A percentile compares a stretch with the other conserved stretches of the same genome.
phyloP scores from a whole-genome alignment of 2,888 invertebrate genomes.

The Drosophila fulvimacula region DNA sequence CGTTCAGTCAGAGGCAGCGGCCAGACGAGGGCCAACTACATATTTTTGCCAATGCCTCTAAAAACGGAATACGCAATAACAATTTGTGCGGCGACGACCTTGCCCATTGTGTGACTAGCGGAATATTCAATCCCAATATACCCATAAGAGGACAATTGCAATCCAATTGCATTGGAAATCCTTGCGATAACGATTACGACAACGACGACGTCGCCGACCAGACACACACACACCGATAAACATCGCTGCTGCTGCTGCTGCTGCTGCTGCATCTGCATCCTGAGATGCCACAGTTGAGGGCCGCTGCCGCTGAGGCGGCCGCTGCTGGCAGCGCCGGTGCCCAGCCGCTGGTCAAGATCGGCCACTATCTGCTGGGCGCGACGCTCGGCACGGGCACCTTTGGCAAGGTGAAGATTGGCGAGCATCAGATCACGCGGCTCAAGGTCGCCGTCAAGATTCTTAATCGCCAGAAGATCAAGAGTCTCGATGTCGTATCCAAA shows the following conservation, averaged over 20 bases:
- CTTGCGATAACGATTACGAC: constrained; percentile 11
- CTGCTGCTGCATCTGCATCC: constrained; percentile 38
- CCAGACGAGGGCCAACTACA: not conserved
- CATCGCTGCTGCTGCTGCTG: constrained; percentile 31
- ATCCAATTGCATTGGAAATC: constrained; percentile 4
- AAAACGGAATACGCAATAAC: constrained; percentile 68
- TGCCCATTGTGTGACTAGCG: constrained; percentile 23
- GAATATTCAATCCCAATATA: not conserved
- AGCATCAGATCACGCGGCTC: constrained; percentile 98
- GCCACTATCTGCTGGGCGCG: constrained; percentile 96
- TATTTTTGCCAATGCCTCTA: constrained; percentile 35
- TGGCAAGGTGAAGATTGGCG: constrained; percentile 99
- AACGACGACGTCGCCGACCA: constrained; percentile 1
- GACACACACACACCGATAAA: constrained; percentile 17
- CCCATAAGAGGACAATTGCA: not conserved
- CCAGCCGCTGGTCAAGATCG: constrained; percentile 96
- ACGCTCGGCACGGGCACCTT: constrained; percentile 98
- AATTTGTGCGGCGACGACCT: constrained; percentile 57
- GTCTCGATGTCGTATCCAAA: constrained; percentile 99
- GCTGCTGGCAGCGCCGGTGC: constrained; percentile 67
- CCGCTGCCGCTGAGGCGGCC: constrained; percentile 74
- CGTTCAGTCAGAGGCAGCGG: constrained; percentile 11
- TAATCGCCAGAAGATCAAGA: constrained; percentile 99
- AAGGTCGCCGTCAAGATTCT: constrained; percentile 99
- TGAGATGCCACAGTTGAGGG: constrained; percentile 80